Conservation (phyloP, 2,888 invertebrate species). For the Chrysomela aeneicollis region DNA sequence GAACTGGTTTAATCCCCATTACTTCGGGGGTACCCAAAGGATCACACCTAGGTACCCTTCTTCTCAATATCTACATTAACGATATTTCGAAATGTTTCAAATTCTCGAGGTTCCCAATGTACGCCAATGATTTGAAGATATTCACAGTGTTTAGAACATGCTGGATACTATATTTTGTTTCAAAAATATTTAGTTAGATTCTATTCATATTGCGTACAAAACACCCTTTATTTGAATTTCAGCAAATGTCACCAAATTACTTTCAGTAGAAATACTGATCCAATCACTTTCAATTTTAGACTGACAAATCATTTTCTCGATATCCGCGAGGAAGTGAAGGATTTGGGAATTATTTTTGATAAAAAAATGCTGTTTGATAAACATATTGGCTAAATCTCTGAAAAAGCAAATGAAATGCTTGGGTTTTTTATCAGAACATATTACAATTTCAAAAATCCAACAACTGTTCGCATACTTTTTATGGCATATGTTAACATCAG, state of each 20-base stretch:
- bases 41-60: conserved; percentile 13
- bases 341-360: too few species aligned
- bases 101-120: conserved; percentile 7
- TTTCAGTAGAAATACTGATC: not conserved
- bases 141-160: not conserved
- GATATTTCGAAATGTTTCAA: conserved; percentile 18
- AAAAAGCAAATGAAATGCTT: not conserved
- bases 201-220: not conserved
- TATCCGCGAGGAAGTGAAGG: not conserved
- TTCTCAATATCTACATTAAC: conserved; percentile 20
- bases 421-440: too few species aligned
- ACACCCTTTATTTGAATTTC: too few species aligned
- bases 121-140: conserved; percentile 21
- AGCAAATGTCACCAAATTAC: not conserved
- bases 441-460: not conserved
- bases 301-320: too few species aligned
- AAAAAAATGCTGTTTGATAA: not conserved
- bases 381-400: not conserved
- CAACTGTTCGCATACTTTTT: not conserved
- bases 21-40: not conserved
- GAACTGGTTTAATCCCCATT: not conserved
- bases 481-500: not conserved
- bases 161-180: not conserved
- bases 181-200: not conserved
- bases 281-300: too few species aligned